phyloP scores from a whole-genome alignment of 2,797 vertebrate species.

The Knipowitschia caucasica region DNA sequence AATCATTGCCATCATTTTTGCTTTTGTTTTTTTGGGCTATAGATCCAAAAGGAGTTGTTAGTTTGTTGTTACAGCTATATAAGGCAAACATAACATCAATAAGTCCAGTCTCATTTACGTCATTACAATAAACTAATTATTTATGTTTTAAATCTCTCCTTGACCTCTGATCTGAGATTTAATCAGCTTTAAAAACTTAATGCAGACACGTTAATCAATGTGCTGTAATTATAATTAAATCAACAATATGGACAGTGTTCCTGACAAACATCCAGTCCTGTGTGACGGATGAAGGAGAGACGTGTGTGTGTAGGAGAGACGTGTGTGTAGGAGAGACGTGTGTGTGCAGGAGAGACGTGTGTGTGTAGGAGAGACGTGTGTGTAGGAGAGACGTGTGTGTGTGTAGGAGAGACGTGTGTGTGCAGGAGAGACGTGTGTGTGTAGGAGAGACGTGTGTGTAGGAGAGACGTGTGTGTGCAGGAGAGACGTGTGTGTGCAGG shows the following conservation, averaged over 20 bases:
- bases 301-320: no score
- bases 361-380: conserved; percentile 1
- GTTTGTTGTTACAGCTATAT: no score
- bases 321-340: neutral
- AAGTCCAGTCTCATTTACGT: neutral
- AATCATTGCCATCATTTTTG: no score
- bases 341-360: neutral
- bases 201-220: conserved; percentile 12
- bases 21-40: no score
- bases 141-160: neutral
- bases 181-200: conserved; percentile 10
- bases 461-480: neutral
- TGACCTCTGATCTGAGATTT: neutral
- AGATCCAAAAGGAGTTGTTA: no score
- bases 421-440: conserved; percentile 9
- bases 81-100: neutral
- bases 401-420: neutral
- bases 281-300: no score
- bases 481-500: conserved; percentile 26
- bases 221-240: conserved; percentile 15
- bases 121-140: conserved; percentile 1
- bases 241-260: neutral
- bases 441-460: conserved; percentile 28
- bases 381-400: conserved; percentile 25
- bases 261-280: conserved; percentile 17